Evolutionary conservation across 2,888 invertebrate genomes (phyloP), one percentile per base, ranked within the genome.

Genomic region (Oscheius sp.): DNA sequence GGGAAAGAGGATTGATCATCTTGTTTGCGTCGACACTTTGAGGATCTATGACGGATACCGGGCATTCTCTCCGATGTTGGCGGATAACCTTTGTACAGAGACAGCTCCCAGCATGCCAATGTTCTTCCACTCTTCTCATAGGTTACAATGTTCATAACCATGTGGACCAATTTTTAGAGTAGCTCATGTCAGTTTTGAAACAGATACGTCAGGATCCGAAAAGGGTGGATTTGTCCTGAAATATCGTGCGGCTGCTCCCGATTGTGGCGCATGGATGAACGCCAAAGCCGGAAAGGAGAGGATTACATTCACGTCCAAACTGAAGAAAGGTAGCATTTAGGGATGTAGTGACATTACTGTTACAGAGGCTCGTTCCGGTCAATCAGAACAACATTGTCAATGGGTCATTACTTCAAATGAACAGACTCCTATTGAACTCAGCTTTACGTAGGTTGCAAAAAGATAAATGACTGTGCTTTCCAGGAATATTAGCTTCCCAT

Each of bases 41-140:
- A 66, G 66, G 84, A 81, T 87, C 58, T 87, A 86, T 73, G 87
- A 87, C 71, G 87, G 87, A 9, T 82, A 78, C 23, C 78, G 82
- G 69, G 63, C 73, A 7, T 81, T 81, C 63, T 84, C 85, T 2
- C 85, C 87, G 3, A 59, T 77, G 41, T 74, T 87, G 1, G 76
- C 66, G 2, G 73, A 55, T 9, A 81, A 81, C 58, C 49, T 87
- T 16, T 81, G 82, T 64, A 64, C 77, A 7, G 72, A 72, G 18
- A 72, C 45, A n/a, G 52, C 27, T 23, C 71, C 74, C 16, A 64
- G 56, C 16, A 35, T 63, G 9, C 76, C 70, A 1, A 45, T 53
- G 55, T 53, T 43, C 16, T 74, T 64, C 58, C 73, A 75, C 71
- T 74, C 76, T 6, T 80, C 79, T 7, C 75, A 79, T 68, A 73